Evolutionary conservation across 30 jellyfish, hydroid and myxozoan genomes (phyloP).

Genomic region (Aurelia coerulea): DNA sequence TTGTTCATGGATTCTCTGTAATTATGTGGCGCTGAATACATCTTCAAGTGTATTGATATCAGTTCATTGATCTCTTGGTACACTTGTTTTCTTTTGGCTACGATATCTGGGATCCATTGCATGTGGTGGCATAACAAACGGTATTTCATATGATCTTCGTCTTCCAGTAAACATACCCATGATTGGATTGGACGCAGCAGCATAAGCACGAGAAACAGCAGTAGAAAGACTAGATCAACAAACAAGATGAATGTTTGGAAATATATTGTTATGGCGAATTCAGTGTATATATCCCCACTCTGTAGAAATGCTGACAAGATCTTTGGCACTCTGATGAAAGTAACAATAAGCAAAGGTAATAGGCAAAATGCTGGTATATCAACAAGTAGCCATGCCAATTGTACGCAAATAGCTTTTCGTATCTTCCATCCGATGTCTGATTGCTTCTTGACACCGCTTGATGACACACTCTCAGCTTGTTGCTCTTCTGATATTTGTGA

Average conservation of each 20-base stretch:
- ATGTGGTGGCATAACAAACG: constrained; percentile 62
- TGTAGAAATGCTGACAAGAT: constrained; percentile 70
- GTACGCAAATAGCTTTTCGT: constrained; percentile 65
- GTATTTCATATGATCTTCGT: constrained; percentile 93
- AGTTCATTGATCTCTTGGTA: constrained; percentile 61
- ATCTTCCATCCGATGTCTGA: constrained; percentile 72
- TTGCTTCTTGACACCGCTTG: constrained; percentile 12
- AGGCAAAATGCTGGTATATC: constrained; percentile 90
- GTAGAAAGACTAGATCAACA: constrained; percentile 57
- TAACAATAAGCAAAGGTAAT: constrained; percentile 43
- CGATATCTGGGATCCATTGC: constrained; percentile 90
- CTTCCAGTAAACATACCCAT: constrained; percentile 89
- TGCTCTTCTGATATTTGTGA: background rate
- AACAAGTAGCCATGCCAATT: constrained; percentile 57
- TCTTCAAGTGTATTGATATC: constrained; percentile 52
- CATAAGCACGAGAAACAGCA: constrained; percentile 69
- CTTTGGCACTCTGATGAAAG: constrained; percentile 66
- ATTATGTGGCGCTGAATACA: constrained; percentile 4
- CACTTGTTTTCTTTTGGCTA: constrained; percentile 24
- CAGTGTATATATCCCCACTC: constrained; percentile 81
- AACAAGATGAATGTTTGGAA: constrained; percentile 71
- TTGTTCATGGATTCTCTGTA: background rate
- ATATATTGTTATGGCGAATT: constrained; percentile 82
- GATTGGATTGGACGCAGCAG: constrained; percentile 81
- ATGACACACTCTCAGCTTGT: no score